Percentiles rank a stretch among this genome's conserved stretches.
These are phyloP conservation scores for Spheniscus humboldti DNA, from an alignment of 2,797 vertebrate genomes.

Conservation along the genomic window DNA sequence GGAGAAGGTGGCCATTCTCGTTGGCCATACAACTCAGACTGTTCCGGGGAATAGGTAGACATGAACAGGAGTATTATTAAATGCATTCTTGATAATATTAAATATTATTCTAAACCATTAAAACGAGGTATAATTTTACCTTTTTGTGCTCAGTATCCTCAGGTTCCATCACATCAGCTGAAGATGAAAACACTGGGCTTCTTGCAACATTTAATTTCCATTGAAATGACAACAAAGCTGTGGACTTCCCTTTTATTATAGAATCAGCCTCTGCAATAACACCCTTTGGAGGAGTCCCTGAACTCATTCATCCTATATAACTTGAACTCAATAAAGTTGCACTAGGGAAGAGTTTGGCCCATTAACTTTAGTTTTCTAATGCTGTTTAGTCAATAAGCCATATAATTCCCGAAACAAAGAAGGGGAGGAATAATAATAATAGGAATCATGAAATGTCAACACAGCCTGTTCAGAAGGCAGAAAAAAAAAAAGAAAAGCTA, in stretches of 20 bases:
- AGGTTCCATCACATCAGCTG: background rate
- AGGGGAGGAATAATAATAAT: background rate
- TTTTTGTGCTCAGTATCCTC: background rate
- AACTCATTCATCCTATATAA: conserved; percentile 6
- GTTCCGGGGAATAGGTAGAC: background rate
- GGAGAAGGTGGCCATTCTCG: background rate
- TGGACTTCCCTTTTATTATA: background rate
- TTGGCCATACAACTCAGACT: background rate
- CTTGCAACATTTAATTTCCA: background rate
- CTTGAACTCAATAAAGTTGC: background rate
- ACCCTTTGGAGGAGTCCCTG: background rate
- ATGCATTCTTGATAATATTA: background rate
- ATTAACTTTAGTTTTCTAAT: conserved; percentile 31
- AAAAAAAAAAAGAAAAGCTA: background rate
- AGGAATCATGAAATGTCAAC: conserved; percentile 4
- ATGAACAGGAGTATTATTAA: background rate
- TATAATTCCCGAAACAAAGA: conserved; percentile 31
- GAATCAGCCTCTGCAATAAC: background rate
- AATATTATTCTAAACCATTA: background rate
- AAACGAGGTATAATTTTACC: background rate
- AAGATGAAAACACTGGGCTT: background rate
- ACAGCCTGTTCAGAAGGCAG: background rate
- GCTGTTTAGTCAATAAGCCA: conserved; percentile 33
- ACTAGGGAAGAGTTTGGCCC: conserved; percentile 3
- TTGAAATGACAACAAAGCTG: background rate